Conservation (phyloP, 2,797 vertebrate species). For the Cyclopterus lumpus region DNA sequence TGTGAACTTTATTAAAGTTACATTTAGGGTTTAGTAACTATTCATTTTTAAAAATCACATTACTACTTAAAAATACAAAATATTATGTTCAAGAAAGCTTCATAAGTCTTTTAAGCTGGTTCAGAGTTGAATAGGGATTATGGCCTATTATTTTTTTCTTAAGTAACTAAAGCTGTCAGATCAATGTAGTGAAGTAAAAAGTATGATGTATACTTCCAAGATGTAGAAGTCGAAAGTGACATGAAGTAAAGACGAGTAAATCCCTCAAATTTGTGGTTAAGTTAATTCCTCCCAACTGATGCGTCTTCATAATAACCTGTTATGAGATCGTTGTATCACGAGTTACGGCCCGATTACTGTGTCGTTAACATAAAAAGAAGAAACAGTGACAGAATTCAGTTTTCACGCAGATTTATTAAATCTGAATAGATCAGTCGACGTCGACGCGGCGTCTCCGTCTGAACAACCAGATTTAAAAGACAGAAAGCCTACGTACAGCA, state of each 20-base stretch:
- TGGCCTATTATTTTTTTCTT: too few relatives aligned
- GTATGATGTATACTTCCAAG: background rate
- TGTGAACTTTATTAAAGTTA: background rate
- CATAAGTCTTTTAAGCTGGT: background rate
- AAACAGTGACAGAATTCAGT: background rate
- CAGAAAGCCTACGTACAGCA: constrained; percentile 32
- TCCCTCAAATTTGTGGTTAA: background rate
- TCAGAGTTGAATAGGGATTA: background rate
- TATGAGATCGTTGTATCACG: background rate
- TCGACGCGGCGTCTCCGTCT: background rate
- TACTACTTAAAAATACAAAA: background rate
- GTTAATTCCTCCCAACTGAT: background rate
- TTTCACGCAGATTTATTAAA: constrained; percentile 56
- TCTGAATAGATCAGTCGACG: constrained; percentile 30
- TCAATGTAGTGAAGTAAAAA: background rate
- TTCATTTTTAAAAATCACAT: background rate
- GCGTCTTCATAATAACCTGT: background rate
- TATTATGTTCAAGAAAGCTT: background rate
- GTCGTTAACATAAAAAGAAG: background rate
- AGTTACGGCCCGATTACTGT: background rate
- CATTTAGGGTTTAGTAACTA: background rate
- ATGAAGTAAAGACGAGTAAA: background rate
- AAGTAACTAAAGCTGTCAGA: background rate
- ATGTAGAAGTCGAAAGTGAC: background rate
- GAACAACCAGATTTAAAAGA: constrained; percentile 36